Base-by-base conservation (phyloP, 2,113 vertebrate species). In the Upupa epops region DNA sequence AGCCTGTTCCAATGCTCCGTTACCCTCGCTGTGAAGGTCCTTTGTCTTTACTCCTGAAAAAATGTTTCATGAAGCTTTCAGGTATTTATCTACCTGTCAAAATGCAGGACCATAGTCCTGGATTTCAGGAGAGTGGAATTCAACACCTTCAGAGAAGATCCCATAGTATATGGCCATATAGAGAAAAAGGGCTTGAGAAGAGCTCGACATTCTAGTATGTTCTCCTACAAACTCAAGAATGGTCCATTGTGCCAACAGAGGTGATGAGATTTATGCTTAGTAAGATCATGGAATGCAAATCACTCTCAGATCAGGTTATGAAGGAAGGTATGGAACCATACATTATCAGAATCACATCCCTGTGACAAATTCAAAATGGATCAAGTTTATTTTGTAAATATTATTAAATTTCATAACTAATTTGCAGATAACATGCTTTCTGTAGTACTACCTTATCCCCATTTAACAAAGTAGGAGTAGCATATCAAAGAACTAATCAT, bases 401-500 rank as follows among this genome's bases (percentile, higher is more conserved):
- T 86, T 68, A 64, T 29, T 1, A 0, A 75, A 31, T 86, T 82
- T 76, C 54, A 49, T 72, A 75, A 81, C n/a, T 92, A 28, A 84
- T 86, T 84, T 90, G 54, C 54, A 90, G 66, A 90, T 90, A 68
- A 87, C 63, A 88, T 31, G 79, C 83, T 88, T 94, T 86, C 76
- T 54, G 49, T 24, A 82, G 66, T 40, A 61, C n/a, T 37, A 71
- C 28, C 56, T 86, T 64, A 78, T 16, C 24, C 52, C 36, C 40
- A 82, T 72, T 94, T 88, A 70, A 84, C 31, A 90, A 78, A 92
- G 63, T 7, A 65, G 59, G 40, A 86, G 65, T 17, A 59, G 49
- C 17, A 79, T 84, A 90, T 93, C 83, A 92, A 94, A 90, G 91
- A 42, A 61, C 45, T 69, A 61, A 69, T 89, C 77, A 93, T 37